Conservation (phyloP, 2,797 vertebrate genomes). For the Gallirallus australis region DNA sequence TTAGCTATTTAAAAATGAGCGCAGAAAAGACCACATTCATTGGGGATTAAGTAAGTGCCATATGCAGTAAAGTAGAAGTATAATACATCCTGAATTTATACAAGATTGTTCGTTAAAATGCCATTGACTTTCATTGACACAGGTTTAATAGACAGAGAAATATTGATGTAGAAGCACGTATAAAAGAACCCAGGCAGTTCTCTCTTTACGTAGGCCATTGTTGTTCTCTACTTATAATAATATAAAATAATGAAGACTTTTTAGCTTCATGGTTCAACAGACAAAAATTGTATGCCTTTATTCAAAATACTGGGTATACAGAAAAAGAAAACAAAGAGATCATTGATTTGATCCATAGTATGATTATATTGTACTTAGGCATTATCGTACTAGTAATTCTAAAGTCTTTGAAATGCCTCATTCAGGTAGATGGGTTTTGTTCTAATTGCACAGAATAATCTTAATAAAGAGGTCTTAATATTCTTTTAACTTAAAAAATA, state of each 20-base stretch:
- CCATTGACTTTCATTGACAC: neutral
- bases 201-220: neutral
- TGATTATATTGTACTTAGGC: neutral
- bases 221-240: neutral
- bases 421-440: constrained; percentile 45
- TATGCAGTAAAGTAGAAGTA: neutral
- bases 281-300: neutral
- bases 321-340: neutral
- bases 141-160: neutral
- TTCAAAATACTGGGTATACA: neutral
- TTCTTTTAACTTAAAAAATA: neutral
- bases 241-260: neutral
- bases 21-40: neutral
- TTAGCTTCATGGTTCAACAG: neutral
- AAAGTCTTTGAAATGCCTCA: constrained; percentile 49
- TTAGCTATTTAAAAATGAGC: neutral
- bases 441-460: constrained; percentile 35
- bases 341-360: neutral
- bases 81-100: neutral
- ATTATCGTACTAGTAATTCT: neutral
- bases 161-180: neutral
- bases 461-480: constrained; percentile 32
- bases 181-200: neutral
- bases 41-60: neutral
- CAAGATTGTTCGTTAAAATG: neutral